Evolutionary conservation across 1,140 invertebrate genomes (phyloP).

Genomic region (Apolygus lucorum): DNA sequence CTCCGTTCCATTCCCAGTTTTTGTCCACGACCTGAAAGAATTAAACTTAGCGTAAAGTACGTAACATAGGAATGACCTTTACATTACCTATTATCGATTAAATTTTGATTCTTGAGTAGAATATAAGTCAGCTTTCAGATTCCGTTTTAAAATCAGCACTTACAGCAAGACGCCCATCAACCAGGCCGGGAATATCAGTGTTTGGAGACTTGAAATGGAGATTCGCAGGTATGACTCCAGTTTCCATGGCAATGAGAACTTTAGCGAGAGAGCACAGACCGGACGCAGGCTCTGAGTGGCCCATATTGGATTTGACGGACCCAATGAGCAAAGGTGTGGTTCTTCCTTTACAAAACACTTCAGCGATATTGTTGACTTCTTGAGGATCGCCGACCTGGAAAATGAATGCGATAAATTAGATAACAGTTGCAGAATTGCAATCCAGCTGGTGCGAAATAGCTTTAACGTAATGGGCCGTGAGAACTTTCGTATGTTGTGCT

Average conservation of each 20-base stretch:
- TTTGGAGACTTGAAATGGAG: slow-evolving; percentile 84
- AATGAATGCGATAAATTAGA: slow-evolving; percentile 28
- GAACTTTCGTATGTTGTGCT: too few species aligned
- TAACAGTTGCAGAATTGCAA: not conserved
- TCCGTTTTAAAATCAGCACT: too few species aligned
- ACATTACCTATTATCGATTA: too few species aligned
- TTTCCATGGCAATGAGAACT: slow-evolving; percentile 83
- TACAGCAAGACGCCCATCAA: slow-evolving; percentile 72
- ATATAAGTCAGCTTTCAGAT: too few species aligned
- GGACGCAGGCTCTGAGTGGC: slow-evolving; percentile 90
- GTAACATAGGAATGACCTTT: not conserved
- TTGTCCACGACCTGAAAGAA: slow-evolving; percentile 60
- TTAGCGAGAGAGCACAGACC: slow-evolving; percentile 84
- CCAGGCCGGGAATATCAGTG: slow-evolving; percentile 74
- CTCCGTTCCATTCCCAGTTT: slow-evolving; percentile 71
- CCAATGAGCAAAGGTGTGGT: slow-evolving; percentile 76
- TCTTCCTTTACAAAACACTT: slow-evolving; percentile 82
- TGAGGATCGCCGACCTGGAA: slow-evolving; percentile 92
- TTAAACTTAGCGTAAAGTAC: too few species aligned
- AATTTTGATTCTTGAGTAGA: too few species aligned
- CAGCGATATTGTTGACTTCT: slow-evolving; percentile 86
- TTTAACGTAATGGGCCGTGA: too few species aligned
- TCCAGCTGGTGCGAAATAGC: too few species aligned
- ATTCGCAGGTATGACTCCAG: slow-evolving; percentile 76
- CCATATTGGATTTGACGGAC: slow-evolving; percentile 97